Conservation (phyloP, 2,888 invertebrate species). For the Cheilosia vernalis region DNA sequence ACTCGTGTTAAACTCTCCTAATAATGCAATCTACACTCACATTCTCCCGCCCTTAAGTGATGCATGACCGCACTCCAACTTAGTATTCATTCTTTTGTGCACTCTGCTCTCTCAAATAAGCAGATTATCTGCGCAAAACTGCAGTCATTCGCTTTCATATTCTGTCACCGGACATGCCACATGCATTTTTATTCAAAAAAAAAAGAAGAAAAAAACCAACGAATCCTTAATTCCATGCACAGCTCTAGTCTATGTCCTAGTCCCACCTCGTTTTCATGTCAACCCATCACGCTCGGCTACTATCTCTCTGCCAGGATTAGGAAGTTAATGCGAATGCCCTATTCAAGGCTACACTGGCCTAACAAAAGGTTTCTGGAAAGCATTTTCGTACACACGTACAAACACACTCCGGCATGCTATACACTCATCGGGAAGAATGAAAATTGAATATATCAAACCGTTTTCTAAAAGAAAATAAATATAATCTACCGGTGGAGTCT, state of each 20-base stretch:
- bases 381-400: constrained; percentile 24
- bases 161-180: constrained; percentile 19
- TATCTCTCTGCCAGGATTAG: constrained; percentile 37
- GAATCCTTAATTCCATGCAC: constrained; percentile 19
- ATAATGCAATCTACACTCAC: neutral
- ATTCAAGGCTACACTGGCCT: constrained; percentile 33
- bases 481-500: constrained; percentile 1
- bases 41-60: neutral
- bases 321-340: constrained; percentile 49
- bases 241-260: neutral
- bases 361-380: constrained; percentile 47
- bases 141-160: constrained; percentile 14
- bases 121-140: constrained; percentile 29
- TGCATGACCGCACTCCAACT: constrained; percentile 2
- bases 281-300: neutral
- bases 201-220: neutral
- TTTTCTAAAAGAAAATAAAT: constrained; percentile 7
- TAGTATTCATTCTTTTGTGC: constrained; percentile 13
- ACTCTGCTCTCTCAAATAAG: constrained; percentile 16
- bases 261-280: constrained; percentile 2
- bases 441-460: constrained; percentile 33
- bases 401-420: neutral
- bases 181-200: constrained; percentile 25
- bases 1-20: neutral
- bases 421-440: neutral